phyloP scores from a whole-genome alignment of 1,140 invertebrate genomes.

The Papilio polytes region DNA sequence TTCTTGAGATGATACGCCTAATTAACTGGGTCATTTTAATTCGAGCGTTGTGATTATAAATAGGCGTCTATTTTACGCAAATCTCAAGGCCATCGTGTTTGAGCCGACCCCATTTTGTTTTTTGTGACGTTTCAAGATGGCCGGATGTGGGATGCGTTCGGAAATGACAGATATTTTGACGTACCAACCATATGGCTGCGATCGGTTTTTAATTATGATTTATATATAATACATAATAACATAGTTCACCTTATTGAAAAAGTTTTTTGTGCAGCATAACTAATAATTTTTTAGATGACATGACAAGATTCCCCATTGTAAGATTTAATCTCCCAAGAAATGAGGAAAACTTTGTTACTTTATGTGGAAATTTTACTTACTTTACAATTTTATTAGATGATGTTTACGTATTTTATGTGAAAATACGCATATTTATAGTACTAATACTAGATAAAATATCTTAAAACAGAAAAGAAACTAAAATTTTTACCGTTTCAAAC shows the following conservation, averaged over 20 bases:
- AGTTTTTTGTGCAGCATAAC: no score
- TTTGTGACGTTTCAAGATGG: conserved; percentile 25
- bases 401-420: no score
- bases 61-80: conserved; percentile 42
- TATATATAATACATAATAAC: no score
- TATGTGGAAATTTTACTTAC: no score
- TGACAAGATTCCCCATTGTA: no score
- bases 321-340: no score
- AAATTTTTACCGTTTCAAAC: conserved; percentile 1
- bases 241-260: no score
- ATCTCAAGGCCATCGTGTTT: conserved; percentile 41
- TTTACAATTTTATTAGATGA: no score
- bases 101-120: conserved; percentile 40
- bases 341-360: no score
- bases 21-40: conserved; percentile 32
- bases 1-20: conserved; percentile 13
- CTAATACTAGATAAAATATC: neutral
- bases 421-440: no score
- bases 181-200: neutral
- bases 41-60: conserved; percentile 38
- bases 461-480: neutral
- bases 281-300: no score
- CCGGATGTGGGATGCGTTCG: conserved; percentile 22
- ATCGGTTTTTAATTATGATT: neutral
- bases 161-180: neutral